Evolutionary conservation across 1,140 invertebrate species (phyloP).

Genomic region (Cheumatopsyche charites): DNA sequence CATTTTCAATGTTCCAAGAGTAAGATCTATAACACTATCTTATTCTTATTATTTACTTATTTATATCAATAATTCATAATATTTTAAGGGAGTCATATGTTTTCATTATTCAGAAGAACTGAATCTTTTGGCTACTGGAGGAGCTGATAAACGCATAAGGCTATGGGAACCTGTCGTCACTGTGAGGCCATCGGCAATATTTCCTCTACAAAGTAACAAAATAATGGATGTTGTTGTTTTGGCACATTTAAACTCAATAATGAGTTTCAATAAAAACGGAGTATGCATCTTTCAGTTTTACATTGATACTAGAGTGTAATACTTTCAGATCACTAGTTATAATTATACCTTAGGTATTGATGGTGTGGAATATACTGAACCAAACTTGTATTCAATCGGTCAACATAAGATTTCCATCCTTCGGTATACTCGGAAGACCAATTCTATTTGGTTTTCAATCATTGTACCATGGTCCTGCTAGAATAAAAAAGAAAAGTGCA

Average conservation of each 20-base stretch:
- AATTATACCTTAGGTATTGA: constrained; percentile 53
- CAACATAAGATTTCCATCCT: constrained; percentile 54
- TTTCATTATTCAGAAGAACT: constrained; percentile 53
- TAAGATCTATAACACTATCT: no score
- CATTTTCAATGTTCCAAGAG: constrained; percentile 55
- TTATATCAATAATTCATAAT: not conserved
- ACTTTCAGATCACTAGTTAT: no score
- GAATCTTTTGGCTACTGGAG: constrained; percentile 56
- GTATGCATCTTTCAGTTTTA: constrained; percentile 49
- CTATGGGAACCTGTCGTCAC: constrained; percentile 58
- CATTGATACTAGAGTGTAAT: no score
- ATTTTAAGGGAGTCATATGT: constrained; percentile 55
- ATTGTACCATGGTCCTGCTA: constrained; percentile 56
- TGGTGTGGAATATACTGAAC: constrained; percentile 56
- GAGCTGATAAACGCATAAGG: constrained; percentile 52
- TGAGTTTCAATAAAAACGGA: constrained; percentile 56
- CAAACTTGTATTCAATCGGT: constrained; percentile 56
- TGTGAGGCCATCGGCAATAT: constrained; percentile 51
- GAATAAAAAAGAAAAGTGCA: constrained; percentile 15
- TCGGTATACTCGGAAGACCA: constrained; percentile 53
- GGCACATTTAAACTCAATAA: constrained; percentile 51
- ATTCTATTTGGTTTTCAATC: constrained; percentile 56
- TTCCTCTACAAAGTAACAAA: constrained; percentile 52
- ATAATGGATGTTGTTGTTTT: constrained; percentile 56
- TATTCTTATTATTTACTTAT: not conserved